A percentile compares a stretch with the other conserved stretches of the same genome.
Conservation (phyloP, 2,888 invertebrate species). For the Drosophila greeni region DNA sequence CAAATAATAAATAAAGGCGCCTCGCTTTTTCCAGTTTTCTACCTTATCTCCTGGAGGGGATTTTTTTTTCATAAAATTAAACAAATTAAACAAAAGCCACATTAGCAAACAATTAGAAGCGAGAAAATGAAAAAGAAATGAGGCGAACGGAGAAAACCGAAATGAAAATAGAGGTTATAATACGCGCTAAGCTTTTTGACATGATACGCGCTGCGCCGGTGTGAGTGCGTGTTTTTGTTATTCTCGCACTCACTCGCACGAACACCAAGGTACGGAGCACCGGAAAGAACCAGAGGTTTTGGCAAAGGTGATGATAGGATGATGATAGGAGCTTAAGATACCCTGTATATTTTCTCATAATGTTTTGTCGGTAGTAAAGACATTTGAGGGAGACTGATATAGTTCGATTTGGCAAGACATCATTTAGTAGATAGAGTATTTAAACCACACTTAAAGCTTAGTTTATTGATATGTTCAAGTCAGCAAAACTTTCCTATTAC, state of each 20-base stretch:
- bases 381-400: background rate
- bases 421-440: too few species aligned
- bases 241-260: conserved; percentile 44
- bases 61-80: conserved; percentile 20
- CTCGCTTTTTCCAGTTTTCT: conserved; percentile 16
- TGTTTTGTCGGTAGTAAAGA: background rate
- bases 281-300: conserved; percentile 50
- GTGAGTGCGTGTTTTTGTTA: conserved; percentile 46
- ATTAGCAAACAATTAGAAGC: conserved; percentile 59
- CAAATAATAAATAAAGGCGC: conserved; percentile 60
- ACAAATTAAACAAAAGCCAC: conserved; percentile 44
- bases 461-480: background rate
- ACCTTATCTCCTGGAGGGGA: conserved; percentile 9
- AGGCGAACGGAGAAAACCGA: conserved; percentile 38
- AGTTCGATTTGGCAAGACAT: background rate
- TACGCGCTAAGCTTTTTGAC: conserved; percentile 70
- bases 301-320: conserved; percentile 3
- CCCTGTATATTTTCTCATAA: conserved; percentile 7
- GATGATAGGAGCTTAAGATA: background rate
- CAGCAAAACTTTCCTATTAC: background rate
- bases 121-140: conserved; percentile 40
- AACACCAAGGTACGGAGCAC: conserved; percentile 25
- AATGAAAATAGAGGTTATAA: conserved; percentile 71
- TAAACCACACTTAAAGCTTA: too few species aligned
- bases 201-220: conserved; percentile 57